Base-by-base conservation (phyloP, 2,797 vertebrate species). In the Okamejei kenojei region DNA sequence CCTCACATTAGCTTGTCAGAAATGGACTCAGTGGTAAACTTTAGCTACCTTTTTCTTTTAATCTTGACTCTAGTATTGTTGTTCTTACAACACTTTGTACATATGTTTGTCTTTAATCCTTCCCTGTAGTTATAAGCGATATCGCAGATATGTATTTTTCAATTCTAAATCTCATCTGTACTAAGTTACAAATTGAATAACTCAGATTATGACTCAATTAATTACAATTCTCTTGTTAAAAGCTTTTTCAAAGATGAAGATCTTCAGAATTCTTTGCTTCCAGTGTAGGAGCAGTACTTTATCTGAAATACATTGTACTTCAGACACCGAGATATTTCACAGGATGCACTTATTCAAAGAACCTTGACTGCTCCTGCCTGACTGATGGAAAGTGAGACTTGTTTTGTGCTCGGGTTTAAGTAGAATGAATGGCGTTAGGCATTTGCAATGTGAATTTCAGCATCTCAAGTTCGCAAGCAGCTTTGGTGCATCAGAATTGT, bases 401-500 rank as follows among this genome's bases (percentile, higher is more conserved):
- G 32, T 38, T 90, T 17, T 90, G 32, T 23, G 21, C 19, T 73
- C 4, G 29, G 32, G 9, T 17, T 91, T 26, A 91, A 91, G 68
- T 68, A 21, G n/a, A 68, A 68, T 88, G 61, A 88, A 68, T n/a
- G 10, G n/a, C 0, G 35, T 88, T 19, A 35, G 63, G 63, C 61
- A n/a, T 65, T 88, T 9, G 3, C 84, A 90, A 90, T 90, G 23
- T 90, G 32, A 71, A 32, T 74, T 91, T 91, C 35, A 71, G 23
- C 54, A 38, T 74, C 23, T 19, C 35, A 54, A 91, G 74, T 0
- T 29, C 35, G 10, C 68, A 74, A 90, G 19, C 23, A 26, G 23
- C 11, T 15, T 73, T 91, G 35, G 54, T 54, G 3, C 35, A 54
- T 17, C 1, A 54, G 9, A 65, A 29, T 29, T 38, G 68, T 38